These are phyloP conservation scores for Muschampia plurimacula DNA, from an alignment of 2,888 invertebrate genomes.

Conservation along the genomic window DNA sequence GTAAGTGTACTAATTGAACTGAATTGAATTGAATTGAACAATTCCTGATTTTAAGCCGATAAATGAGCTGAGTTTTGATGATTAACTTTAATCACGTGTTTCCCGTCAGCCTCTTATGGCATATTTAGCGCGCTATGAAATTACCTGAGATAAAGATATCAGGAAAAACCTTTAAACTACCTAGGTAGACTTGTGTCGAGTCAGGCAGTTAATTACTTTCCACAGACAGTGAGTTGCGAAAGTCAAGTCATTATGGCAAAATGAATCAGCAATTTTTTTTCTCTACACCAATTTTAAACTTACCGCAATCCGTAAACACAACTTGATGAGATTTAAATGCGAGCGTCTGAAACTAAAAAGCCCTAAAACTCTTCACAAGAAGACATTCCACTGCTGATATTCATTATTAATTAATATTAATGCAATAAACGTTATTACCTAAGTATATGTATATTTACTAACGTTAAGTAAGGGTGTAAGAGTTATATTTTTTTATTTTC, in stretches of 20 bases:
- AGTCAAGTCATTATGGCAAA: slow-evolving; percentile 66
- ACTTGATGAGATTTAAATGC: slow-evolving; percentile 16
- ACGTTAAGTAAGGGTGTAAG: not conserved
- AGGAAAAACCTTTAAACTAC: slow-evolving; percentile 18
- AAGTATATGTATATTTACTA: not conserved
- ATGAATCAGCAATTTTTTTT: slow-evolving; percentile 37
- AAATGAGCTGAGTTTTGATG: not conserved
- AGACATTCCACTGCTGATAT: not conserved
- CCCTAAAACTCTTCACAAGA: not conserved
- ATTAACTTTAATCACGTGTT: not conserved
- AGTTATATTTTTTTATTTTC: slow-evolving; percentile 21
- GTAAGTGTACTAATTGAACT: too few species aligned
- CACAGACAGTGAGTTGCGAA: slow-evolving; percentile 75
- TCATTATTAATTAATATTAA: not conserved
- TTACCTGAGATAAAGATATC: slow-evolving; percentile 25
- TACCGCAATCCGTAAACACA: slow-evolving; percentile 13
- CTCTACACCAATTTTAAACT: slow-evolving; percentile 16
- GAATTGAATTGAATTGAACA: too few species aligned
- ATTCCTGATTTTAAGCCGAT: too few species aligned
- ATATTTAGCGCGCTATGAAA: not conserved
- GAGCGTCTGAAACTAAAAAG: not conserved
- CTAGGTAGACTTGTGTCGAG: slow-evolving; percentile 67
- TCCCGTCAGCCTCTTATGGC: not conserved
- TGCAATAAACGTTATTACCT: not conserved
- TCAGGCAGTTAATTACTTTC: slow-evolving; percentile 81